These are phyloP conservation scores for Pristionchus arcanus DNA, from an alignment of 2,888 invertebrate species.

Conservation along the genomic window DNA sequence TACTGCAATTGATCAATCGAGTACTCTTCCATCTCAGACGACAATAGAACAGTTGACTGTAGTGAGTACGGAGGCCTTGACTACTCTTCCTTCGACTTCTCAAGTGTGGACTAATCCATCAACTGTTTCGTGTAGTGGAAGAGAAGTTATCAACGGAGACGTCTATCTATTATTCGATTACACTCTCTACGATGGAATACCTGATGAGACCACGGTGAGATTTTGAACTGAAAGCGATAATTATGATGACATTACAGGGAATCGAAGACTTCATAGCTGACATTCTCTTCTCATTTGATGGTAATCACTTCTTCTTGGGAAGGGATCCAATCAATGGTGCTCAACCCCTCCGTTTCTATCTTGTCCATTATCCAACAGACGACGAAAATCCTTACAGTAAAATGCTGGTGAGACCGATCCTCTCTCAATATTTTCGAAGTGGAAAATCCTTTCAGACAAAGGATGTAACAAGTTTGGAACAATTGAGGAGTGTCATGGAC, in stretches of 20 bases:
- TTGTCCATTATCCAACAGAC: background rate
- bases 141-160: constrained; percentile 32
- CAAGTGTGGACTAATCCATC: background rate
- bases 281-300: constrained; percentile 36
- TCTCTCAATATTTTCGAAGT: background rate
- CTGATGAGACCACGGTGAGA: constrained; percentile 15
- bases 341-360: background rate
- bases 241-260: background rate
- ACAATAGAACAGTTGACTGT: background rate
- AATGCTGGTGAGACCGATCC: background rate
- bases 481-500: background rate
- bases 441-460: background rate
- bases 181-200: constrained; percentile 5
- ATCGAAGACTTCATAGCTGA: constrained; percentile 36
- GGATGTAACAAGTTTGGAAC: background rate
- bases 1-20: background rate
- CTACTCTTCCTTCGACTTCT: background rate
- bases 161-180: constrained; percentile 38
- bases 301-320: background rate
- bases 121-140: constrained; percentile 27
- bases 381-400: background rate
- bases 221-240: background rate
- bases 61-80: background rate
- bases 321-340: background rate
- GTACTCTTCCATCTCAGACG: background rate